Percentiles rank a stretch among this genome's conserved stretches.
Conservation (phyloP, 2,797 vertebrate genomes). For the Anguilla pacifica region DNA sequence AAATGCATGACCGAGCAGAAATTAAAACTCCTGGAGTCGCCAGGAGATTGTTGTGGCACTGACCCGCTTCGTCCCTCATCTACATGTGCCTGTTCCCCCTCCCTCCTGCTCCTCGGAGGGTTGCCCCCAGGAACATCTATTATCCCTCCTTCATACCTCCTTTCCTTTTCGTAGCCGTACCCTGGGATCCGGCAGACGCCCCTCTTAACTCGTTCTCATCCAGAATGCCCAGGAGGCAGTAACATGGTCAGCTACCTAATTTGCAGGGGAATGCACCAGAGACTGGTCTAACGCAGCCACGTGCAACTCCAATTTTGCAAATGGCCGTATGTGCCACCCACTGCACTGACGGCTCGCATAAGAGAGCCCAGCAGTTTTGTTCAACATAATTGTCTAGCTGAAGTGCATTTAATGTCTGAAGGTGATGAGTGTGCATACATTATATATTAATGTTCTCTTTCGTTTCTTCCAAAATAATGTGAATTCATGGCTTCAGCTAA, state of each 20-base stretch:
- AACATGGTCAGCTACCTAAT: constrained; percentile 22
- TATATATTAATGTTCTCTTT: not conserved
- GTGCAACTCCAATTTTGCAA: not conserved
- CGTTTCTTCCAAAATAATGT: not conserved
- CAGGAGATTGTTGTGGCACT: constrained; percentile 50
- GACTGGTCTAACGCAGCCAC: not conserved
- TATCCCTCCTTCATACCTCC: constrained; percentile 56
- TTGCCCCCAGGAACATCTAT: constrained; percentile 63
- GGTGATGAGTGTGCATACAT: not conserved
- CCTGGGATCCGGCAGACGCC: constrained; percentile 52
- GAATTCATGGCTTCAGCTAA: not conserved
- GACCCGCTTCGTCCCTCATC: constrained; percentile 66
- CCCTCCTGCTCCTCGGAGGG: constrained; percentile 51
- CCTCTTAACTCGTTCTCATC: constrained; percentile 45
- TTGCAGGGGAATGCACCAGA: not conserved
- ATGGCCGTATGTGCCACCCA: not conserved
- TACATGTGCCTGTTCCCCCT: constrained; percentile 64
- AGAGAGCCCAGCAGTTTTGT: not conserved
- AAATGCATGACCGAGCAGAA: constrained; percentile 64
- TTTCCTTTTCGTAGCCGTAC: constrained; percentile 35
- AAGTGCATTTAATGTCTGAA: not conserved
- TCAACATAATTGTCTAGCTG: not conserved
- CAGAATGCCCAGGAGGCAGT: constrained; percentile 40
- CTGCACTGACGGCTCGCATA: not conserved
- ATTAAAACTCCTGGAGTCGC: constrained; percentile 56